These are phyloP conservation scores for Dendropsophus ebraccatus DNA, from an alignment of 2,113 vertebrate genomes.

Conservation along the genomic window DNA sequence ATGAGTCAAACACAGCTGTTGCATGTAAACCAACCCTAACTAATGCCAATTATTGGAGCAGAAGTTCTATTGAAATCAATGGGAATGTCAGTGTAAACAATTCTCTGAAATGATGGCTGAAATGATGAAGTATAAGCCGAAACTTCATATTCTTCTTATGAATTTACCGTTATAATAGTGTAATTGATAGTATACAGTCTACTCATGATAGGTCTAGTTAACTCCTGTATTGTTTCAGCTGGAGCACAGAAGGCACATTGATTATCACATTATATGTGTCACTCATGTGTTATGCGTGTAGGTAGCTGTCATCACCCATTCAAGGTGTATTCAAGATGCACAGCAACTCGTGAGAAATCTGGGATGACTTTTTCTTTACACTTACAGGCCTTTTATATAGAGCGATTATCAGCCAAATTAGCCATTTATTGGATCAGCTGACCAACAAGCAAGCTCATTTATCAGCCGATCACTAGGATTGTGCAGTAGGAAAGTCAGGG, in stretches of 20 bases:
- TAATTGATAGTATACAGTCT: not conserved
- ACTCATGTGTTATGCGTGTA: not conserved
- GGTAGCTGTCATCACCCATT: slow-evolving; percentile 1
- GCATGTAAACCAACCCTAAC: not conserved
- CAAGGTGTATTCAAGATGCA: not conserved
- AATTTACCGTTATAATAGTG: not conserved
- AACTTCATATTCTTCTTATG: not conserved
- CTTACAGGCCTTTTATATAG: too few relatives aligned
- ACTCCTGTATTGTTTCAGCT: not conserved
- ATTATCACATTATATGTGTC: slow-evolving; percentile 20
- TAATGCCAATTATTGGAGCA: not conserved
- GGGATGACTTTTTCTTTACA: not conserved
- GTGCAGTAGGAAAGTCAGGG: too few relatives aligned
- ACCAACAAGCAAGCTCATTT: too few relatives aligned
- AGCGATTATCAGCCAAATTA: too few relatives aligned
- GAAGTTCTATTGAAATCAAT: not conserved
- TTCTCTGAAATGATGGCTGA: not conserved
- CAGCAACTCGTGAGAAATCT: not conserved
- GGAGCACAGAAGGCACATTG: slow-evolving; percentile 3
- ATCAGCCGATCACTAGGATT: too few relatives aligned
- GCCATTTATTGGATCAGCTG: too few relatives aligned
- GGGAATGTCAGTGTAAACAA: not conserved
- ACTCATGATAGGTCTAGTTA: not conserved
- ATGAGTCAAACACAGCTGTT: too few relatives aligned
- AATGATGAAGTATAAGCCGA: not conserved